phyloP scores from a whole-genome alignment of 2,888 invertebrate species.

The Nemapogon koenigi region DNA sequence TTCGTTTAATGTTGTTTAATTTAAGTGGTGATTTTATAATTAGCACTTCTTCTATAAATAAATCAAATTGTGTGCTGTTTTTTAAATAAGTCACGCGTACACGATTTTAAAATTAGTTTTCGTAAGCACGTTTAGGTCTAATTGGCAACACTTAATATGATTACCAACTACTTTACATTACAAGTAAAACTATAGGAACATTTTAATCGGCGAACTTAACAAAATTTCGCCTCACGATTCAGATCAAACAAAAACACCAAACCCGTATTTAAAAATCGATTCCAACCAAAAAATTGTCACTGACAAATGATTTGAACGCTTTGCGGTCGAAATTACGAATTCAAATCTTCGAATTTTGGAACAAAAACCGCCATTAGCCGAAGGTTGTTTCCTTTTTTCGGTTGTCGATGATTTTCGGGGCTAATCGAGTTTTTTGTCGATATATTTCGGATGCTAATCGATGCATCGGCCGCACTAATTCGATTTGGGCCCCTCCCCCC shows the following conservation, averaged over 20 bases:
- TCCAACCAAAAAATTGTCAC: slow-evolving; percentile 63
- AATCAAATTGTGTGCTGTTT: no score
- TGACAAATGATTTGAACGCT: slow-evolving; percentile 64
- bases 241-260: slow-evolving; percentile 27
- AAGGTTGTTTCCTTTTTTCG: slow-evolving; percentile 54
- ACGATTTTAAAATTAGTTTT: no score
- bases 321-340: slow-evolving; percentile 63
- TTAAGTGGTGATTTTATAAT: no score
- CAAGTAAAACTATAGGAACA: no score
- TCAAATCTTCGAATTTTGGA: slow-evolving; percentile 60
- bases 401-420: slow-evolving; percentile 57
- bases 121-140: no score
- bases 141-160: no score
- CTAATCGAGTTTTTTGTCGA: slow-evolving; percentile 62
- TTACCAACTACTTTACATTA: no score
- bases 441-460: slow-evolving; percentile 49
- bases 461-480: slow-evolving; percentile 57
- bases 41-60: no score
- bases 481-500: slow-evolving; percentile 56
- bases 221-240: no score
- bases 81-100: no score
- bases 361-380: slow-evolving; percentile 62
- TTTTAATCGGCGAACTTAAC: no score
- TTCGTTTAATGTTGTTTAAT: no score
- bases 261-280: slow-evolving; percentile 65